These are phyloP conservation scores for Agonum fuliginosum DNA, from an alignment of 2,888 invertebrate species.

Conservation along the genomic window DNA sequence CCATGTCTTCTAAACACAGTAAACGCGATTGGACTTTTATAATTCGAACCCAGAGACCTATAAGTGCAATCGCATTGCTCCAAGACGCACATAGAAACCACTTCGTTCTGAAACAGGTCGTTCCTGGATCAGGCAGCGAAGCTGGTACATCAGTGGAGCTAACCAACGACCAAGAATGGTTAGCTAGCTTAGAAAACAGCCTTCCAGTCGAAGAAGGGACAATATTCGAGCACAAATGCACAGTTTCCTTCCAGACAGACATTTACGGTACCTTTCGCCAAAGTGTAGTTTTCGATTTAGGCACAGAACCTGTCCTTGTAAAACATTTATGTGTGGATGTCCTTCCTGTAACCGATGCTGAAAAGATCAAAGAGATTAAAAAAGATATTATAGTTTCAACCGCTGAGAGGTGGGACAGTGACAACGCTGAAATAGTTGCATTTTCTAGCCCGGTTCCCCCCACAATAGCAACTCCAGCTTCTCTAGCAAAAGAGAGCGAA, in stretches of 20 bases:
- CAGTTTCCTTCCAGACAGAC: slow-evolving; percentile 79
- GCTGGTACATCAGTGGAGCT: slow-evolving; percentile 65
- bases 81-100: slow-evolving; percentile 82
- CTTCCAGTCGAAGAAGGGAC: not conserved
- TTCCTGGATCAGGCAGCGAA: slow-evolving; percentile 64
- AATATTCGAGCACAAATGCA: slow-evolving; percentile 72
- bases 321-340: slow-evolving; percentile 86
- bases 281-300: slow-evolving; percentile 85
- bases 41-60: slow-evolving; percentile 74
- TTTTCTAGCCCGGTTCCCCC: slow-evolving; percentile 76
- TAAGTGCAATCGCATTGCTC: slow-evolving; percentile 80
- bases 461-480: slow-evolving; percentile 73
- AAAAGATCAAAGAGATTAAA: slow-evolving; percentile 79
- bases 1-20: slow-evolving; percentile 78
- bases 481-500: slow-evolving; percentile 70
- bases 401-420: slow-evolving; percentile 78
- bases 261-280: slow-evolving; percentile 88
- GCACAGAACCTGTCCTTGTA: slow-evolving; percentile 78
- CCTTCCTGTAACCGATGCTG: slow-evolving; percentile 80
- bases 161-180: slow-evolving; percentile 70
- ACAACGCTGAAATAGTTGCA: slow-evolving; percentile 75
- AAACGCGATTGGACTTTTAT: slow-evolving; percentile 78
- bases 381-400: slow-evolving; percentile 78
- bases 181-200: slow-evolving; percentile 22
- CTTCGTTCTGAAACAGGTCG: slow-evolving; percentile 77